Evolutionary conservation across 2,113 vertebrate genomes (phyloP).

Genomic region (Leptodactylus fuscus): DNA sequence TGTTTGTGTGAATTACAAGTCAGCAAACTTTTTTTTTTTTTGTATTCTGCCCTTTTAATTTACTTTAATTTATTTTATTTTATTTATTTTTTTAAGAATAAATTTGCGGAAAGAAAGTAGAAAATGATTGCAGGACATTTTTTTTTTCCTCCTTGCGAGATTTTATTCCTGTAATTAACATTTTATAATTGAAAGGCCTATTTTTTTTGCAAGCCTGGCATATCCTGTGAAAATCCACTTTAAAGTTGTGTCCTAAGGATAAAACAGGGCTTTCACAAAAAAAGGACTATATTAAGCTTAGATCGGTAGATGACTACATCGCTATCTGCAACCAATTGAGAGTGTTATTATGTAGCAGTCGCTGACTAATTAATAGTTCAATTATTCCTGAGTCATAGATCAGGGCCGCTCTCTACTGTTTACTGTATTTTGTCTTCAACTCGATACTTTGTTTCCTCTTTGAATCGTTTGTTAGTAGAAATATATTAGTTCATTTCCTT

Average conservation of each 20-base stretch:
- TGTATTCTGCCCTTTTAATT: neutral
- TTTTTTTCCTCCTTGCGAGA: neutral
- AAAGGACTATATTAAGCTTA: constrained; percentile 3
- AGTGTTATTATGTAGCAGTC: constrained; percentile 17
- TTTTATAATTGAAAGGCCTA: constrained; percentile 35
- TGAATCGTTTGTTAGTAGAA: neutral
- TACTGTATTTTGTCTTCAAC: neutral
- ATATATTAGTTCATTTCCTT: neutral
- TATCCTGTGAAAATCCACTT: constrained; percentile 29
- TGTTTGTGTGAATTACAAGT: too few relatives aligned
- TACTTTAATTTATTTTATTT: neutral
- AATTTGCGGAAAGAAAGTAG: neutral
- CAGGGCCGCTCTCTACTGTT: neutral
- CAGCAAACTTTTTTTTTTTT: neutral
- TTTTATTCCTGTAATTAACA: constrained; percentile 36
- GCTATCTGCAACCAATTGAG: constrained; percentile 10
- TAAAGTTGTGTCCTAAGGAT: constrained; percentile 18
- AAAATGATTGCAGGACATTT: neutral
- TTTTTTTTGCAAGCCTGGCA: constrained; percentile 48
- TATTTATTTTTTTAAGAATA: neutral
- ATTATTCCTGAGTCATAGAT: constrained; percentile 18
- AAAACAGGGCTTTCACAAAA: neutral
- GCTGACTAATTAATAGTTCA: constrained; percentile 31
- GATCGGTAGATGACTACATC: neutral
- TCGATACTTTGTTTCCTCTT: neutral